phyloP scores from a whole-genome alignment of 2,113 vertebrate species.

The Shinisaurus crocodilurus region DNA sequence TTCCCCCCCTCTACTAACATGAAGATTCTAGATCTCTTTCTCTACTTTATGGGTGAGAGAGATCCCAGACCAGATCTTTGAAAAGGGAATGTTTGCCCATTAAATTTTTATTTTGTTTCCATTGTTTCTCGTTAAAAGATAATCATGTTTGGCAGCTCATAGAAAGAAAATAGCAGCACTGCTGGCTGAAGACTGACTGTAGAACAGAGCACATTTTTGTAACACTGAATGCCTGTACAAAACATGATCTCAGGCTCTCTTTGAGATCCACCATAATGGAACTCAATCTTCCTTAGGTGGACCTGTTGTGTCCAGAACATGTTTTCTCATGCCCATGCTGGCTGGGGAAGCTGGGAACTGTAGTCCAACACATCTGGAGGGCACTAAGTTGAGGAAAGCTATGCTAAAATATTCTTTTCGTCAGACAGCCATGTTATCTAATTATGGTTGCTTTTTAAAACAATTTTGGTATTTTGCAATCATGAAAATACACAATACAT shows the following conservation, averaged over 20 bases:
- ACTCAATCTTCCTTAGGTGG: slow-evolving; percentile 10
- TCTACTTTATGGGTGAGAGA: slow-evolving; percentile 49
- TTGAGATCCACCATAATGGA: slow-evolving; percentile 43
- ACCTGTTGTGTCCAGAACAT: neutral
- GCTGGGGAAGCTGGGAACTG: neutral
- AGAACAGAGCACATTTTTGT: slow-evolving; percentile 49
- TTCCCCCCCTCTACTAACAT: slow-evolving; percentile 58
- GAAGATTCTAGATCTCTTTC: slow-evolving; percentile 68
- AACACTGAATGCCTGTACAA: slow-evolving; percentile 37
- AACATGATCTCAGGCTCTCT: slow-evolving; percentile 49
- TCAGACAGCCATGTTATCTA: neutral
- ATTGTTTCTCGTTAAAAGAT: slow-evolving; percentile 49
- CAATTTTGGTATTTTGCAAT: neutral
- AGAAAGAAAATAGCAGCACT: slow-evolving; percentile 26
- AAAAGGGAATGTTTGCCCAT: slow-evolving; percentile 50
- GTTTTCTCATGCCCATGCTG: neutral
- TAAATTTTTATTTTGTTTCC: slow-evolving; percentile 64
- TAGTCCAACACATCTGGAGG: neutral
- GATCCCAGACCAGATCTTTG: slow-evolving; percentile 58
- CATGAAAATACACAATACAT: neutral
- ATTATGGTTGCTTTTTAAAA: neutral
- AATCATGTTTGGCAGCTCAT: slow-evolving; percentile 23
- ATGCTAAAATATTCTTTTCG: neutral
- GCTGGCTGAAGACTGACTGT: slow-evolving; percentile 43
- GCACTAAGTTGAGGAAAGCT: neutral